These are phyloP conservation scores for Hemicordylus capensis DNA, from an alignment of 2,113 vertebrate genomes.

Conservation along the genomic window DNA sequence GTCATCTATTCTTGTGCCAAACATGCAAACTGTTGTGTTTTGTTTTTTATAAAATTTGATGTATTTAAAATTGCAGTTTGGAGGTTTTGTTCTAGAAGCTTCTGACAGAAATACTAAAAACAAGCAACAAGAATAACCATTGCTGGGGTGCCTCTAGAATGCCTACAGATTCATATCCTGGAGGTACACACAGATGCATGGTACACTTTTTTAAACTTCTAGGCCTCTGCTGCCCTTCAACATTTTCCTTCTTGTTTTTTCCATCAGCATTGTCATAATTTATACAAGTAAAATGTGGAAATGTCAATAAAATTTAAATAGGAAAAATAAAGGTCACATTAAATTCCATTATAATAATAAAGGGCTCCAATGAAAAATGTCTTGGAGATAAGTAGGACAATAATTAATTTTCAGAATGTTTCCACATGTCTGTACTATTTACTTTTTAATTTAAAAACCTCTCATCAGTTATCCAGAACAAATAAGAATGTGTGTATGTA, in stretches of 20 bases:
- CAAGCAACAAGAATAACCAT: not conserved
- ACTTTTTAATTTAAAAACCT: constrained; percentile 43
- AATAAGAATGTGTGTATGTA: constrained; percentile 2
- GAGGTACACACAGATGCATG: not conserved
- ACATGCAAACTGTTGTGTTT: not conserved
- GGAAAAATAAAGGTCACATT: constrained; percentile 24
- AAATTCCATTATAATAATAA: not conserved
- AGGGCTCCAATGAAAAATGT: not conserved
- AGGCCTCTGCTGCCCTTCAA: not conserved
- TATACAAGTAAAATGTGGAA: constrained; percentile 30
- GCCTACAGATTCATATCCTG: not conserved
- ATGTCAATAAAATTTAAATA: constrained; percentile 29
- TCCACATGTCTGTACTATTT: constrained; percentile 27
- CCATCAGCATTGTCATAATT: constrained; percentile 17
- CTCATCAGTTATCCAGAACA: not conserved
- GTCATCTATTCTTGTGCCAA: not conserved
- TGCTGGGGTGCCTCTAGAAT: not conserved
- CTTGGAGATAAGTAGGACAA: constrained; percentile 11
- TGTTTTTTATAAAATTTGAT: not conserved
- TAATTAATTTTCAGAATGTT: constrained; percentile 37
- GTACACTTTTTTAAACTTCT: not conserved
- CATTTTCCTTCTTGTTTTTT: not conserved
- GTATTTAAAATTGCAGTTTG: not conserved
- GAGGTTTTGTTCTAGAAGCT: not conserved
- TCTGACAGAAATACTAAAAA: not conserved